Evolutionary conservation across 1,140 invertebrate species (phyloP).

Genomic region (Lepidostoma basale): DNA sequence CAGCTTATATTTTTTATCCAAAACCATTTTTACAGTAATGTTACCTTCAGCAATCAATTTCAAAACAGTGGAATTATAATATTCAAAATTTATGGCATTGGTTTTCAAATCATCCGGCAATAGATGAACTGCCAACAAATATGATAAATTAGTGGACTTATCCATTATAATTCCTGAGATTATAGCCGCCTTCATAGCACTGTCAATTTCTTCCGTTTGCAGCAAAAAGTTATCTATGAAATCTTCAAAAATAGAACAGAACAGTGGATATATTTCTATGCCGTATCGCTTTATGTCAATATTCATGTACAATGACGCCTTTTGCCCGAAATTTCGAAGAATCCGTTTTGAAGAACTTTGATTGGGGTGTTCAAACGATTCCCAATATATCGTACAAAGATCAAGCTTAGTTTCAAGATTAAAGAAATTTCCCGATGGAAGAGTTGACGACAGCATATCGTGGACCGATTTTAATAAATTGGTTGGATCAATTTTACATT

Average conservation of each 20-base stretch:
- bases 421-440: constrained; percentile 26
- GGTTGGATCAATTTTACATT: constrained; percentile 8
- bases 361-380: too few species aligned
- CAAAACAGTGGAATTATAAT: neutral
- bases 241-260: neutral
- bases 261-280: neutral
- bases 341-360: too few species aligned
- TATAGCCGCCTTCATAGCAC: neutral
- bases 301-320: neutral
- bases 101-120: neutral
- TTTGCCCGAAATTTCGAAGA: neutral
- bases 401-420: too few species aligned
- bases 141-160: neutral
- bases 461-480: constrained; percentile 6
- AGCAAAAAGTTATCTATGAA: neutral
- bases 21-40: constrained; percentile 7
- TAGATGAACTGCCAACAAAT: constrained; percentile 22
- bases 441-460: constrained; percentile 10
- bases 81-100: neutral
- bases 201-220: neutral
- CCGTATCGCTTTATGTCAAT: neutral
- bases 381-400: too few species aligned
- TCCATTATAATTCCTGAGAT: neutral
- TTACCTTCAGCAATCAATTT: neutral
- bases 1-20: constrained; percentile 8